Evolutionary conservation across 2,797 vertebrate genomes (phyloP), one percentile per base, ranked within the genome.

Genomic region (Lepidocolaptes lacrymiger): DNA sequence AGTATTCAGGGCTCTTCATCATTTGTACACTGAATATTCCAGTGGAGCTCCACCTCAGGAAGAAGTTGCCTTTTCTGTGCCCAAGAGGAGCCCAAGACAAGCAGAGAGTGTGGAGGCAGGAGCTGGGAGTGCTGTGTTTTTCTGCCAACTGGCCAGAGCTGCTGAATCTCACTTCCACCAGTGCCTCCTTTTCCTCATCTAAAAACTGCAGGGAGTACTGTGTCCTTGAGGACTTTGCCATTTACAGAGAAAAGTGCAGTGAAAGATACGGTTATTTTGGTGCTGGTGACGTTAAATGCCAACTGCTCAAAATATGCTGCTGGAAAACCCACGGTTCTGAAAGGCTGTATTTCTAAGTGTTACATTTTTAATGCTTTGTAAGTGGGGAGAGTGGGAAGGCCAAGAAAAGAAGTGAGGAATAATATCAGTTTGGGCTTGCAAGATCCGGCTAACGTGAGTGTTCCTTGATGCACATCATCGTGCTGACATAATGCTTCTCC

Each of bases 1-100:
- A 36, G 10, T 3, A 0, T 56, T 83, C 28, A 24, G 41, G 16
- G 5, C 46, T 67, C 39, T 55, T 59, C 6, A 10, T 43, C 14
- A 27, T 55, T 56, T 58, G 5, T 58, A 37, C 7, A 36, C 3
- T 15, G 62, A 15, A 55, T 85, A 20, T 28, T 71, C 23, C 39
- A 41, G 41, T 1, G 1, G 71, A 26, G 10, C 14, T 46, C 19
- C 34, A 37, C 8, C 10, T 76, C 27, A 32, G n/a, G 49, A 78
- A 44, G 36, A 44, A 61, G 13, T 27, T 1, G 0, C 32, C 7
- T 59, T 48, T 3, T 0, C 6, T 41, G 21, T 44, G 23, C 12
- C 19, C 2, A 2, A 0, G 0, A 69, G 32, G 43, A 36, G 27
- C 8, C 0, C 6, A 76, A 76, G 44, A 20, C 0, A 4, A 68